Conservation (phyloP, 2,888 invertebrate genomes). For the Nymphalis urticae region DNA sequence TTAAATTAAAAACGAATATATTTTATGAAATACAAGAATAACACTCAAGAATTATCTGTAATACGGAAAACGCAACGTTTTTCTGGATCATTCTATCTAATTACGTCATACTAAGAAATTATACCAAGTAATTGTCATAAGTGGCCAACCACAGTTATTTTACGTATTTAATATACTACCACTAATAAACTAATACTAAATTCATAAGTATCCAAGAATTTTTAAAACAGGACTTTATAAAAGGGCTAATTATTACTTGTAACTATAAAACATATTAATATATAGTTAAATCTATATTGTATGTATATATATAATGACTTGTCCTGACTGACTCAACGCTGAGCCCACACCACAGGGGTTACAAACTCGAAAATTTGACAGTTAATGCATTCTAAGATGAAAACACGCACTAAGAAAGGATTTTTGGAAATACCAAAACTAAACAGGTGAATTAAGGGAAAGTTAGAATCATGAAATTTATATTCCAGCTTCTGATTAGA, state of each 20-base stretch:
- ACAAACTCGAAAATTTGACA: too few species aligned
- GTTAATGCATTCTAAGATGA: too few species aligned
- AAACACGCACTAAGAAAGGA: too few species aligned
- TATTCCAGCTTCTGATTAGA: too few species aligned
- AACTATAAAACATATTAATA: too few species aligned
- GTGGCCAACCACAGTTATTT: not conserved
- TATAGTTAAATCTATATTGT: too few species aligned
- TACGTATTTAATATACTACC: not conserved
- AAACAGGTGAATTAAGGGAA: too few species aligned
- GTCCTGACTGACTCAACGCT: too few species aligned
- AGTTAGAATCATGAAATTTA: too few species aligned
- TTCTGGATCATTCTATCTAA: conserved; percentile 2
- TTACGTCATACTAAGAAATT: conserved; percentile 2
- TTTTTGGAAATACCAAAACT: too few species aligned
- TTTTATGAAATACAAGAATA: conserved; percentile 2
- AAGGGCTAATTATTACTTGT: not conserved
- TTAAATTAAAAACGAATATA: not conserved
- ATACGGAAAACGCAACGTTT: not conserved
- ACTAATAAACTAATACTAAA: not conserved
- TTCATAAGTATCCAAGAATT: not conserved
- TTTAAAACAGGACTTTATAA: not conserved
- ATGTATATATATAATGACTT: too few species aligned
- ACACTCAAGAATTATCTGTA: not conserved
- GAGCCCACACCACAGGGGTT: too few species aligned
- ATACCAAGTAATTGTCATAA: not conserved